Conservation (phyloP, 2,113 vertebrate species). For the Larimichthys crocea region DNA sequence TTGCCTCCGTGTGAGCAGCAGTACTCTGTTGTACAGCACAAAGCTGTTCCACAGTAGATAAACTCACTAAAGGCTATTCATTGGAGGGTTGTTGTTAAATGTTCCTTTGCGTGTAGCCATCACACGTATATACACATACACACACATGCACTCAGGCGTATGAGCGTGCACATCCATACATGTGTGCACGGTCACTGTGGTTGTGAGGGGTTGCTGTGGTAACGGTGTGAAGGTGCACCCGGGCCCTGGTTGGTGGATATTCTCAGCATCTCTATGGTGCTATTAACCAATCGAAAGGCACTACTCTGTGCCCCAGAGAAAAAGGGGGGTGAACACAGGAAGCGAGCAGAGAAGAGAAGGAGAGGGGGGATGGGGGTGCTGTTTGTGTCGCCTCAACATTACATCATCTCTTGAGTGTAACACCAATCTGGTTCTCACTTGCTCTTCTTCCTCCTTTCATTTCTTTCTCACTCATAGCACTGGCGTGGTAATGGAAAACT, state of each 20-base stretch:
- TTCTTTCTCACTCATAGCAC: conserved; percentile 3
- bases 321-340: conserved; percentile 65
- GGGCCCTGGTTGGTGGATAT: conserved; percentile 84
- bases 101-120: conserved; percentile 20
- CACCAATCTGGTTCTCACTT: conserved; percentile 24
- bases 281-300: conserved; percentile 75
- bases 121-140: conserved; percentile 14
- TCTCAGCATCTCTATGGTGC: conserved; percentile 82
- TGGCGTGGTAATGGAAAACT: conserved; percentile 44
- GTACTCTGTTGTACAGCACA: conserved; percentile 1
- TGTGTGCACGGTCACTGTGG: conserved; percentile 60
- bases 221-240: conserved; percentile 80
- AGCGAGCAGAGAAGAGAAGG: conserved; percentile 46
- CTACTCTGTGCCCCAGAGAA: conserved; percentile 69
- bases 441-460: conserved; percentile 7
- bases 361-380: conserved; percentile 59
- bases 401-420: conserved; percentile 68
- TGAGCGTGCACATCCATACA: conserved; percentile 29
- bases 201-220: conserved; percentile 84
- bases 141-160: conserved; percentile 20
- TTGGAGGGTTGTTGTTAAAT: conserved; percentile 40
- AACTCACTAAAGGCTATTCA: conserved; percentile 46
- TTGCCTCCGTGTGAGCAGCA: conserved; percentile 13
- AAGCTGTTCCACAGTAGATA: conserved; percentile 31
- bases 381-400: conserved; percentile 71